Percentiles rank a stretch among this genome's conserved stretches.
Conservation (phyloP, 2,888 invertebrate genomes). For the Pantelozetes paolii region DNA sequence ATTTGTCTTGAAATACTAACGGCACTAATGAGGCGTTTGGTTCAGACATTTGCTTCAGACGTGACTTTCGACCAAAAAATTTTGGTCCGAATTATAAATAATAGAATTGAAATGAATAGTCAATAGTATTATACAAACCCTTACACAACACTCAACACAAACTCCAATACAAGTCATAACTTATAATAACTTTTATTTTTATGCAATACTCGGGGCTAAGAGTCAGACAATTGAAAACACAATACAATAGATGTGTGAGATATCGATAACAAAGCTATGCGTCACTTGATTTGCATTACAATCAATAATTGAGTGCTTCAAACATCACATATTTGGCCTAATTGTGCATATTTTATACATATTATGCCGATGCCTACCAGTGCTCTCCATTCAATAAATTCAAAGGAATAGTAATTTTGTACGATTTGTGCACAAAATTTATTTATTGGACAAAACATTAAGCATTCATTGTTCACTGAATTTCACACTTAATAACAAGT, state of each 20-base stretch:
- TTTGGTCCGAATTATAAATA: slow-evolving; percentile 7
- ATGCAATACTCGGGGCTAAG: not conserved
- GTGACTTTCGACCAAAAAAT: slow-evolving; percentile 26
- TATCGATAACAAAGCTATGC: slow-evolving; percentile 25
- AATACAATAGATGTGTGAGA: not conserved
- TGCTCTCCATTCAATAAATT: not conserved
- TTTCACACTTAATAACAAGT: not conserved
- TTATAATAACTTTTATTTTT: not conserved
- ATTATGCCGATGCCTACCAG: not conserved
- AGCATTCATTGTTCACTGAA: not conserved
- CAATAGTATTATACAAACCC: no score
- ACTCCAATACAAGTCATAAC: no score
- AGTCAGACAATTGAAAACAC: not conserved
- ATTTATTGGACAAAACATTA: not conserved
- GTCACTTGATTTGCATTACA: slow-evolving; percentile 27
- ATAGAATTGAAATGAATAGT: not conserved
- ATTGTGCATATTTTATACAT: slow-evolving; percentile 8
- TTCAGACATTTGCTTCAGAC: not conserved
- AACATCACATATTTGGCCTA: slow-evolving; percentile 18
- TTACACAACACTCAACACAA: no score
- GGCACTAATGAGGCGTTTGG: slow-evolving; percentile 13
- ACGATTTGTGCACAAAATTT: not conserved
- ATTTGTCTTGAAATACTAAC: not conserved
- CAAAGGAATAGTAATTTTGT: not conserved
- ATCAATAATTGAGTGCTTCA: slow-evolving; percentile 1